Conservation (phyloP, 2,888 invertebrate species). For the Sarcophaga caerulescens region DNA sequence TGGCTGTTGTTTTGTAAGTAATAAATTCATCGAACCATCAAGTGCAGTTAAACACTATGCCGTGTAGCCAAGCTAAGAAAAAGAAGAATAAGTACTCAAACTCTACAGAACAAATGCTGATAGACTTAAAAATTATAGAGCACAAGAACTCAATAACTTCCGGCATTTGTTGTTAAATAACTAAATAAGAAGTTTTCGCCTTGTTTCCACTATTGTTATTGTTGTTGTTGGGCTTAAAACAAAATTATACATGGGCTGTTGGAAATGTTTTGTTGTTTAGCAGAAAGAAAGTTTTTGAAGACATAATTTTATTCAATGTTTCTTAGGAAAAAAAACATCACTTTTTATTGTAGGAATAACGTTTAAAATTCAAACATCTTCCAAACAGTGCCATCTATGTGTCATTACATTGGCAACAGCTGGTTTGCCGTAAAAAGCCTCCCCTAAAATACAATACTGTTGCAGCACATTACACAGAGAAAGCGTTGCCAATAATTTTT, state of each 20-base stretch:
- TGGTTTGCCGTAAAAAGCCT: constrained; percentile 36
- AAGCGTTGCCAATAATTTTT: no score
- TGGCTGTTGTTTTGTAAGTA: constrained; percentile 71
- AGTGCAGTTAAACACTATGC: constrained; percentile 63
- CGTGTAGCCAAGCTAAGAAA: constrained; percentile 34
- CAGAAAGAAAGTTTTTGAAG: constrained; percentile 50
- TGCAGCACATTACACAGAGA: background rate
- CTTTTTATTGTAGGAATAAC: no score
- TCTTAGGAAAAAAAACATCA: no score
- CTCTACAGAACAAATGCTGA: constrained; percentile 30
- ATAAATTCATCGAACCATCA: constrained; percentile 79
- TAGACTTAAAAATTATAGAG: constrained; percentile 52
- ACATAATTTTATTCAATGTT: constrained; percentile 42
- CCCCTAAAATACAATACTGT: constrained; percentile 28
- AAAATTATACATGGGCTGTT: constrained; percentile 39
- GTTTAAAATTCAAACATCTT: constrained; percentile 13
- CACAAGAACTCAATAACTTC: constrained; percentile 75
- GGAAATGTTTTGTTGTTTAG: constrained; percentile 26
- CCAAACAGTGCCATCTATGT: constrained; percentile 21
- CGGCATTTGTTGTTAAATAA: constrained; percentile 69
- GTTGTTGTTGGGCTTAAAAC: constrained; percentile 27
- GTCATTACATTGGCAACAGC: constrained; percentile 25
- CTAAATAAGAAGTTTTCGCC: constrained; percentile 58
- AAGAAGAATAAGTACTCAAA: background rate
- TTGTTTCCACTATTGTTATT: constrained; percentile 24